A percentile compares a stretch with the other conserved stretches of the same genome.
Conservation (phyloP, 2,888 invertebrate genomes). For the Leistus spinibarbis region DNA sequence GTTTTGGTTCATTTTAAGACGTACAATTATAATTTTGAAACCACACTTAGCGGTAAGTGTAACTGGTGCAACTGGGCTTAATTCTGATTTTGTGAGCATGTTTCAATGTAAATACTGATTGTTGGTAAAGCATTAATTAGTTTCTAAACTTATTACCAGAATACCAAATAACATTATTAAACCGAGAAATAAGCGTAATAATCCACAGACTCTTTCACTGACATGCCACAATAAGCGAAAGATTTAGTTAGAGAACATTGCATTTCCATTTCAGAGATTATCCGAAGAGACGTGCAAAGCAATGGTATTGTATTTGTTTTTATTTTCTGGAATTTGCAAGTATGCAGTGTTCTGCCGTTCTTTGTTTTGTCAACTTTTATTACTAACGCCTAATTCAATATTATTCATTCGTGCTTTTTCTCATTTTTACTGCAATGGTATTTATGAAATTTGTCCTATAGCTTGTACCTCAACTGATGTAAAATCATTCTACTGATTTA, state of each 20-base stretch:
- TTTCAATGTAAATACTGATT: constrained; percentile 2
- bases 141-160: neutral
- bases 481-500: neutral
- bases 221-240: neutral
- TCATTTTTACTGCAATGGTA: neutral
- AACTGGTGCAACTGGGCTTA: too few relatives aligned
- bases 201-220: neutral
- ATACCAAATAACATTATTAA: neutral
- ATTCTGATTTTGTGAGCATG: neutral
- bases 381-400: neutral
- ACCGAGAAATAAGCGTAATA: neutral
- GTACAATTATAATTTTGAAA: too few relatives aligned
- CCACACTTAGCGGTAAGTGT: too few relatives aligned
- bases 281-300: constrained; percentile 84
- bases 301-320: constrained; percentile 71
- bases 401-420: neutral
- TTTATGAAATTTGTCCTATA: neutral
- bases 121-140: neutral
- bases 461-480: too few relatives aligned
- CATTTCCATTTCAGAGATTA: constrained; percentile 78
- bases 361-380: constrained; percentile 24
- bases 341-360: constrained; percentile 37
- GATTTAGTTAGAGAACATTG: constrained; percentile 49
- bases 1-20: too few relatives aligned
- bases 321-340: constrained; percentile 39